These are phyloP conservation scores for Euwallacea fornicatus DNA, from an alignment of 1,140 invertebrate species.

Conservation along the genomic window DNA sequence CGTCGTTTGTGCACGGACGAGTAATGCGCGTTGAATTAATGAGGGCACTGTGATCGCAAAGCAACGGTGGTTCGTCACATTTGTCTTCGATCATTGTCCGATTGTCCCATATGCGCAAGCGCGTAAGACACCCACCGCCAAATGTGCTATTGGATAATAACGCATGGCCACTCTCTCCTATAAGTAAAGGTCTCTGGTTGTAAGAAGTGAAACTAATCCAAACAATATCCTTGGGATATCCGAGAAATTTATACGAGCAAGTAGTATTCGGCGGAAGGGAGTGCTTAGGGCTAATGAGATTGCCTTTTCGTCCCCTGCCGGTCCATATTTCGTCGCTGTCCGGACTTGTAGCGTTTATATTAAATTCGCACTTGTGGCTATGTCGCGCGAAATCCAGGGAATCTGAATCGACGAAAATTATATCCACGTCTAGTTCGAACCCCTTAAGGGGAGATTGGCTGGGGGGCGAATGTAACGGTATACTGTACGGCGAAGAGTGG, in stretches of 20 bases:
- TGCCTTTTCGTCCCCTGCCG: slow-evolving; percentile 61
- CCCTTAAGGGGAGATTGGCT: slow-evolving; percentile 66
- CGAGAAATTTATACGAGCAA: slow-evolving; percentile 82
- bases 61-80: slow-evolving; percentile 71
- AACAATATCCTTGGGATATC: slow-evolving; percentile 73
- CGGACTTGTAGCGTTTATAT: slow-evolving; percentile 67
- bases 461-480: slow-evolving; percentile 64
- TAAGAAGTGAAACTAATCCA: slow-evolving; percentile 88
- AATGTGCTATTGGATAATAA: slow-evolving; percentile 46
- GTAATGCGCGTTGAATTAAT: slow-evolving; percentile 73
- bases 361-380: slow-evolving; percentile 66
- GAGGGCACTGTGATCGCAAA: slow-evolving; percentile 80
- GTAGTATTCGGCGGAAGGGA: slow-evolving; percentile 82
- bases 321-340: slow-evolving; percentile 57
- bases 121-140: slow-evolving; percentile 60
- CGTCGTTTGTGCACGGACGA: slow-evolving; percentile 71
- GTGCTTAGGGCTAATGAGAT: slow-evolving; percentile 76
- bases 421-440: slow-evolving; percentile 81
- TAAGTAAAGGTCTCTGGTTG: slow-evolving; percentile 69
- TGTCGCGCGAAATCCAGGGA: slow-evolving; percentile 69
- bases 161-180: slow-evolving; percentile 50
- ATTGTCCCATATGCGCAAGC: slow-evolving; percentile 65
- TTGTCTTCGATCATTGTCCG: slow-evolving; percentile 59
- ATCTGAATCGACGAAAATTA: slow-evolving; percentile 84
- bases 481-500: slow-evolving; percentile 74